Evolutionary conservation across 2,797 vertebrate genomes (phyloP).

Genomic region (Bovichtus diacanthus): DNA sequence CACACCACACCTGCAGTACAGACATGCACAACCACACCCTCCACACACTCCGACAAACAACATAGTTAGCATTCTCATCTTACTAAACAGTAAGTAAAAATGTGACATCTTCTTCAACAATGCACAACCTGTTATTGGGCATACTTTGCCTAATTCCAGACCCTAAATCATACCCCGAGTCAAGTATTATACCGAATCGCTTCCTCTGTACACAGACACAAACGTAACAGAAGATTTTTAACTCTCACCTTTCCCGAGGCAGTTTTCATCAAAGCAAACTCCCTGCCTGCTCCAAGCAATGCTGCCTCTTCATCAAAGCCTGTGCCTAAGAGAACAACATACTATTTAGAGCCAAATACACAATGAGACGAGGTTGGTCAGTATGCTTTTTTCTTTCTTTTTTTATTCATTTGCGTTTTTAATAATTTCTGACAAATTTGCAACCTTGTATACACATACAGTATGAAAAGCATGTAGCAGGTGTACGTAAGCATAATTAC

Average conservation of each 20-base stretch:
- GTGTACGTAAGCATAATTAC: neutral
- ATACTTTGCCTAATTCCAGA: neutral
- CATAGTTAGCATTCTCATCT: conserved; percentile 52
- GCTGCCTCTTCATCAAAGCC: conserved; percentile 99
- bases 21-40: conserved; percentile 54
- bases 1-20: conserved; percentile 61
- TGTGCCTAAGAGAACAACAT: conserved; percentile 87
- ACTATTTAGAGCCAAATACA: conserved; percentile 43
- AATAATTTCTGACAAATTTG: conserved; percentile 7
- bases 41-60: conserved; percentile 50
- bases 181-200: neutral
- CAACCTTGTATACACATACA: neutral
- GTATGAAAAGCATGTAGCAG: neutral
- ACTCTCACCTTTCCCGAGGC: conserved; percentile 95
- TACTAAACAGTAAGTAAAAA: conserved; percentile 9
- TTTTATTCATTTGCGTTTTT: neutral
- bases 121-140: neutral
- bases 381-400: neutral
- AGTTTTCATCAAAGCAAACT: conserved; percentile 99
- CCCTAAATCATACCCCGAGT: neutral
- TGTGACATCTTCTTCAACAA: conserved; percentile 24
- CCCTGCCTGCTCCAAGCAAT: conserved; percentile 95
- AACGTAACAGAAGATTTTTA: neutral
- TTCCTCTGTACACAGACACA: neutral
- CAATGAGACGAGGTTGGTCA: conserved; percentile 12